These are phyloP conservation scores for Petrosia ficiformis DNA, from an alignment of 37 sponge, comb jelly and placozoan genomes.

Conservation along the genomic window DNA sequence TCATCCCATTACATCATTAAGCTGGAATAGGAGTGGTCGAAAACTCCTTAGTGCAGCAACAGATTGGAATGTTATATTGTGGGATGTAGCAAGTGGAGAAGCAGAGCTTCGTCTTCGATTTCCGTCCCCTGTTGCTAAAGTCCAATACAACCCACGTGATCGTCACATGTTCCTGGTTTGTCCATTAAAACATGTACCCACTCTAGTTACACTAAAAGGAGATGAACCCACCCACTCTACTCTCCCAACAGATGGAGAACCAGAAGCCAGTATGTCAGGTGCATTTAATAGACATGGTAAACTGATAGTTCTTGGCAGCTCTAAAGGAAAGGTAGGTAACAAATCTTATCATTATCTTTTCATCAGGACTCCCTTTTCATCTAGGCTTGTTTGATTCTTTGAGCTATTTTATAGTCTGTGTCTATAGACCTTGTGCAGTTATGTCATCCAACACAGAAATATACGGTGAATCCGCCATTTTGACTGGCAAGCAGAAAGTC, in stretches of 20 bases:
- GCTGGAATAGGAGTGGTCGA: constrained; percentile 83
- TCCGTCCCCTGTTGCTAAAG: constrained; percentile 82
- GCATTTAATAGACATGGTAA: constrained; percentile 88
- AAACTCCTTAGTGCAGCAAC: constrained; percentile 84
- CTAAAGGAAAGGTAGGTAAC: constrained; percentile 76
- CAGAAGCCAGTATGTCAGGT: constrained; percentile 86
- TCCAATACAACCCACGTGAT: constrained; percentile 95
- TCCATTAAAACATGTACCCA: constrained; percentile 88
- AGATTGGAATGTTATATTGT: constrained; percentile 90
- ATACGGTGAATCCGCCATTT: no score
- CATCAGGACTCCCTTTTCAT: no score
- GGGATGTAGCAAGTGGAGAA: constrained; percentile 90
- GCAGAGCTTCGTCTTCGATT: constrained; percentile 78
- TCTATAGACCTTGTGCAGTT: no score
- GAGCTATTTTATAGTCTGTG: no score
- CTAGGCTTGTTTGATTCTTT: no score
- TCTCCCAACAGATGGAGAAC: constrained; percentile 88
- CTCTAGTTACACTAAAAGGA: constrained; percentile 52
- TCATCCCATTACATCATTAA: constrained; percentile 85
- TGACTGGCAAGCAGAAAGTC: constrained; percentile 31
- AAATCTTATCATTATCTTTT: constrained; percentile 21
- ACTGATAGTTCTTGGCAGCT: constrained; percentile 81
- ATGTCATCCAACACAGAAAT: no score
- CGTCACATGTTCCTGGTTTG: constrained; percentile 87
- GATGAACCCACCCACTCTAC: constrained; percentile 48